A percentile compares a stretch with the other conserved stretches of the same genome.
Conservation (phyloP, 2,888 invertebrate genomes). For the Phymatocera aterrima region DNA sequence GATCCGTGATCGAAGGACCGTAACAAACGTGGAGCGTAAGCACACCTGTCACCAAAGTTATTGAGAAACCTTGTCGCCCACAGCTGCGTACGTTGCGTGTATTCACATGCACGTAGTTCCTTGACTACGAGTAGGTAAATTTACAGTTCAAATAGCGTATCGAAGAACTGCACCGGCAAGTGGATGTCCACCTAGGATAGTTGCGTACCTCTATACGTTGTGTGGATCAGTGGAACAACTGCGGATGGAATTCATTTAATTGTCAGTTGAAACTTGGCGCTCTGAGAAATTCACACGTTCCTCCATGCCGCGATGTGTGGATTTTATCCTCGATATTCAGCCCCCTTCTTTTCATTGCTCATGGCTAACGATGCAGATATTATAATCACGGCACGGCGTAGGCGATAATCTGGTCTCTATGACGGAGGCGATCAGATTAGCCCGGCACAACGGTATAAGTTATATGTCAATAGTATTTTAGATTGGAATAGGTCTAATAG, state of each 20-base stretch:
- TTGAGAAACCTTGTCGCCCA: constrained; percentile 37
- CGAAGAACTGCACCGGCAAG: no score
- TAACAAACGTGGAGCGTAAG: constrained; percentile 19
- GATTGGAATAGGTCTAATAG: no score
- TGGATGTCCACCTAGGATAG: neutral
- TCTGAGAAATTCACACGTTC: neutral
- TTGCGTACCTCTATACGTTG: neutral
- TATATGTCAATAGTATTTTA: neutral
- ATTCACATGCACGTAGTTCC: no score
- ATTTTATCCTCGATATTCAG: neutral
- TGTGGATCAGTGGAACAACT: neutral
- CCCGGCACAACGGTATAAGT: neutral
- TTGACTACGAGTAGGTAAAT: no score
- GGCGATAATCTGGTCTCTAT: neutral
- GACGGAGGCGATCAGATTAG: constrained; percentile 6
- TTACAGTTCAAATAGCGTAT: neutral
- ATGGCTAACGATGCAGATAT: neutral
- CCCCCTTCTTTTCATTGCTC: neutral
- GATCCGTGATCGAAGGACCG: constrained; percentile 19
- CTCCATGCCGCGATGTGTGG: neutral
- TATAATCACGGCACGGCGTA: neutral
- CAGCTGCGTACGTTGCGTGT: neutral
- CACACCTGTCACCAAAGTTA: constrained; percentile 35
- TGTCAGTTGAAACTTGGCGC: neutral
- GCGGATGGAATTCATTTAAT: neutral